Base-by-base conservation (phyloP, 2,113 vertebrate genomes). In the Neotoma lepida region DNA sequence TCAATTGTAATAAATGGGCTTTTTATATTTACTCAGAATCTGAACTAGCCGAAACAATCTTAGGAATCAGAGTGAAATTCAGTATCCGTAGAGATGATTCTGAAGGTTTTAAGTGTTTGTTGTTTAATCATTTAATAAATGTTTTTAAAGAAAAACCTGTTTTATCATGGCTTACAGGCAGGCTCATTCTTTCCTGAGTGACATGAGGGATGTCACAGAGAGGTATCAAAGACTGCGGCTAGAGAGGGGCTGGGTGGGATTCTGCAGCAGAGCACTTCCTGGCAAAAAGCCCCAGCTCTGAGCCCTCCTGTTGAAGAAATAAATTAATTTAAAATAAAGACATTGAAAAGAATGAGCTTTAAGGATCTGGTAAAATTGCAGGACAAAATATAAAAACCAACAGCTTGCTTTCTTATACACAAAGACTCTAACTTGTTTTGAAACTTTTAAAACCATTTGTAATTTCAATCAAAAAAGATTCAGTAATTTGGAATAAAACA, bases 11-110 rank as follows among this genome's bases (percentile, higher is more conserved):
- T 46, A 91, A 82, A 28, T 92, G 54, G 15, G 2, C 51, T 63
- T 94, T 86, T 84, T 33, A 51, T n/a, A 33, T 17, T 89, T 71
- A 33, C 51, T 6, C 39, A 90, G 81, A 70, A 35, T 33, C 49
- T 66, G 66, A 84, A 77, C 39, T 94, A 46, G 39, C n/a, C 18
- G 78, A 33, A 71, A 33, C 85, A 66, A 85, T 77, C 41, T 71
- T 70, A n/a, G 46, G 28, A 91, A 90, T 88, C 73, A 76, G 39
- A 81, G 28, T 92, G 39, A 18, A 76, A 90, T 88, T 93, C 61
- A 94, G 10, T 76, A 51, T 64, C 74, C 61, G 49, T 54, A 61
- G 66, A 63, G 68, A 26, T 78, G 33, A 77, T 93, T 77, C 33
- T 90, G 24, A 44, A 90, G 44, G 33, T 56, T 86, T 95, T 24